phyloP scores from a whole-genome alignment of 1,140 invertebrate genomes.

The Zaprionus camerounensis region DNA sequence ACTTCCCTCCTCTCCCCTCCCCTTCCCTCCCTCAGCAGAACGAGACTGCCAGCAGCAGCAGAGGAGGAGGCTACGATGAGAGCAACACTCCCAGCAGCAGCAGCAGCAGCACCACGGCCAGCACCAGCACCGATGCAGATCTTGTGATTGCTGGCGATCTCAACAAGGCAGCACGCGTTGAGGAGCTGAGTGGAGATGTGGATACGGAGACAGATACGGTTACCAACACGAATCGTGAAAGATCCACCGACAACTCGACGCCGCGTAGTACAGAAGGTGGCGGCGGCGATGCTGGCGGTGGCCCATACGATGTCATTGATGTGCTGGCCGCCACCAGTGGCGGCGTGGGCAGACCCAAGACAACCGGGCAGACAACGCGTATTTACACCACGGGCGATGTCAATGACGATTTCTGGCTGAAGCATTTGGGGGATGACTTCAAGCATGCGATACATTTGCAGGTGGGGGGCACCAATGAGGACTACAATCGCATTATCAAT shows the following conservation, averaged over 20 bases:
- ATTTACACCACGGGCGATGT: constrained; percentile 73
- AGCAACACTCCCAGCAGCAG: constrained; percentile 20
- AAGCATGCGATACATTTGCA: constrained; percentile 76
- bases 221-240: background rate
- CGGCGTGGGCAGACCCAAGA: constrained; percentile 46
- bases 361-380: constrained; percentile 64
- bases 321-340: constrained; percentile 50
- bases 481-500: constrained; percentile 69
- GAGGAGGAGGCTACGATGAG: background rate
- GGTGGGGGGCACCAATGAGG: constrained; percentile 68
- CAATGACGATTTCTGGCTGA: constrained; percentile 74
- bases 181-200: constrained; percentile 11
- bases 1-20: background rate
- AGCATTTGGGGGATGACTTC: constrained; percentile 76
- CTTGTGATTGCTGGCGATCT: constrained; percentile 40
- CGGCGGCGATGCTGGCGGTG: background rate
- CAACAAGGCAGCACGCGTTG: constrained; percentile 35
- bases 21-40: constrained; percentile 10
- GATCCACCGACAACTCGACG: background rate
- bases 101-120: constrained; percentile 33
- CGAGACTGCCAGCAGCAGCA: constrained; percentile 21
- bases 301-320: constrained; percentile 63
- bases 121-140: constrained; percentile 19
- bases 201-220: background rate
- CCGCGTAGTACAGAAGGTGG: constrained; percentile 7